Base-by-base conservation (phyloP, 2,797 vertebrate genomes). In the Graptemys geographica region DNA sequence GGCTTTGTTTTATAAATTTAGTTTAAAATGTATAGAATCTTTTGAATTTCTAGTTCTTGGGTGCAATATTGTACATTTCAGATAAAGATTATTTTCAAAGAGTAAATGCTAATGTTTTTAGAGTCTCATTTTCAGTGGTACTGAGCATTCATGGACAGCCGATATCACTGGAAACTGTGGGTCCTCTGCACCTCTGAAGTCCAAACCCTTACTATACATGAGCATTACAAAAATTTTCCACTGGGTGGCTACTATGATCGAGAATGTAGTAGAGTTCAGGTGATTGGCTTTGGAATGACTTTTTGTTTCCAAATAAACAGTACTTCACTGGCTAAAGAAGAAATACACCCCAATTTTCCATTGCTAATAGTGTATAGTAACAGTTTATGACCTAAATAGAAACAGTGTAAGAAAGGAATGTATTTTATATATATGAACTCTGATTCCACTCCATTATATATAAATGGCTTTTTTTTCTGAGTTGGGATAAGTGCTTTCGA, bases 231-330 rank as follows among this genome's bases (percentile, higher is more conserved):
- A 81, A 31, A 2, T 82, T 92, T 6, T 83, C 95, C 96, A 96
- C 93, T 92, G 89, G 94, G 92, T 96, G 96, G 86, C 90, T 92
- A 82, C 87, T 79, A 15, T 86, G 91, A 95, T 79, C 95, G 88
- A 90, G 81, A 57, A 94, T 89, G 44, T 84, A 52, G 76, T 62
- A 6, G 81, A 72, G 78, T 90, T 90, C 76, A 69, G 83, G 86
- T 93, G 89, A 59, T 90, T 90, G 6, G 81, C 21, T 69, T 44
- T n/a, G 85, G 53, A 15, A 23, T 55, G 57, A 81, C 19, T 31
- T 52, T 74, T 47, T 74, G 19, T 74, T 74, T 86, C 28, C n/a
- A 1, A 37, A 28, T 27, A 76, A 85, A 81, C 27, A 33, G 11
- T 53, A 72, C 47, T 90, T 86, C 76, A 90, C 83, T 83, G 41